Base-by-base conservation (phyloP, 2,888 invertebrate genomes). In the Aspidiotus rigidus region DNA sequence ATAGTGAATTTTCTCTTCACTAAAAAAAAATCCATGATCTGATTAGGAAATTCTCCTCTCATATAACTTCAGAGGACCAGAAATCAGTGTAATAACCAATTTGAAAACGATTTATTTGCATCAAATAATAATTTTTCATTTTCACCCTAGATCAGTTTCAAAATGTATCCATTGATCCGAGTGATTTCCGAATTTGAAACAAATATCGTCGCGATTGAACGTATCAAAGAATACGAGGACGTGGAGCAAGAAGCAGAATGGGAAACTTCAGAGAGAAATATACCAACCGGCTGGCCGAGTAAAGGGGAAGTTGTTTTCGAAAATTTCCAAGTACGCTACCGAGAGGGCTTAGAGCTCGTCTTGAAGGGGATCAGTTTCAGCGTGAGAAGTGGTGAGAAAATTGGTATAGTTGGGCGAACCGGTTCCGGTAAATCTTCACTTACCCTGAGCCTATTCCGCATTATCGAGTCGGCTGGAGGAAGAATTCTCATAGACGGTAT, bases 171-270 rank as follows among this genome's bases (percentile, higher is more conserved):
- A 93, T 81, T 98, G 74, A 95, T 98, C 39, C 83, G 96, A 73
- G 94, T 95, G 92, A 90, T 93, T 0, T 92, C 93, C 1, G 96
- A 97, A 77, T 89, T 98, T 57, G 98, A 98, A 81, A 94, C 96
- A 0, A 97, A 97, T 78, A 94, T 97, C 75, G 96, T 97, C 0
- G 92, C 96, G 3, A 95, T 97, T 1, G 97, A 98, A 79, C 86
- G 98, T 77, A 93, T 97, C 76, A 93, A 95, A 77, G 97, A 98
- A 77, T 98, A 97, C 76, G 87, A 89, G 0, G 93, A 93, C 77
- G 88, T 90, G 0, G 83, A 85, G 64, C 90, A 88, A 77, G 84
- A 67, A 54, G 67, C 67, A 7, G 53, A 59, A 16, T 67, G 60
- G 61, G 15, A 67, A 60, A 41, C 57, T 15, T 13, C 56, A 17